Evolutionary conservation across 2,888 invertebrate genomes (phyloP).

Genomic region (Cheilosia impressa): DNA sequence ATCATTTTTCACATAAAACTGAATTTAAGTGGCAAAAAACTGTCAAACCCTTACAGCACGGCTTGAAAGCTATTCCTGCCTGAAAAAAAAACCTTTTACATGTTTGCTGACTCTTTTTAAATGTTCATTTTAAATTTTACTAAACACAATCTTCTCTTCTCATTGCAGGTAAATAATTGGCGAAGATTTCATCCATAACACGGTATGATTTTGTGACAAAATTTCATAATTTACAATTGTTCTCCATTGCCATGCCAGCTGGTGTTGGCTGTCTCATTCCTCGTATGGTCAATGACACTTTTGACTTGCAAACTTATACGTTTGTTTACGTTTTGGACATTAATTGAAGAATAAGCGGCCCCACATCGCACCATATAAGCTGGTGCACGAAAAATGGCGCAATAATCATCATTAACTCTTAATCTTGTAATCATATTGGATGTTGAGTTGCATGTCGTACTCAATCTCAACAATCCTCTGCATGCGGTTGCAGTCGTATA

Average conservation of each 20-base stretch:
- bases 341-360: slow-evolving; percentile 32
- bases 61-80: too few relatives aligned
- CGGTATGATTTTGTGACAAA: slow-evolving; percentile 18
- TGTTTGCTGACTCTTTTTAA: neutral
- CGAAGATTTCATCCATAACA: neutral
- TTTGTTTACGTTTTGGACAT: slow-evolving; percentile 42
- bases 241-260: slow-evolving; percentile 37
- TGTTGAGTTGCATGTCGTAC: slow-evolving; percentile 50
- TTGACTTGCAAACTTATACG: slow-evolving; percentile 54
- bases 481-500: slow-evolving; percentile 6
- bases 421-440: slow-evolving; percentile 61
- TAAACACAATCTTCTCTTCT: neutral
- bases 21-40: too few relatives aligned
- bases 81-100: too few relatives aligned
- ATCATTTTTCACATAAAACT: too few relatives aligned
- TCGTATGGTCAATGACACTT: slow-evolving; percentile 62
- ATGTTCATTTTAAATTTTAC: neutral
- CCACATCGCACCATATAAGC: slow-evolving; percentile 50
- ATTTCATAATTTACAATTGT: slow-evolving; percentile 15
- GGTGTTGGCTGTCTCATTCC: slow-evolving; percentile 4
- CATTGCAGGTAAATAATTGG: slow-evolving; percentile 56
- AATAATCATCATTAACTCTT: slow-evolving; percentile 65
- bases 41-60: too few relatives aligned
- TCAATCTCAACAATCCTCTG: slow-evolving; percentile 41
- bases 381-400: slow-evolving; percentile 65